Evolutionary conservation across 2,113 vertebrate genomes (phyloP).

Genomic region (Rhipidura dahli): DNA sequence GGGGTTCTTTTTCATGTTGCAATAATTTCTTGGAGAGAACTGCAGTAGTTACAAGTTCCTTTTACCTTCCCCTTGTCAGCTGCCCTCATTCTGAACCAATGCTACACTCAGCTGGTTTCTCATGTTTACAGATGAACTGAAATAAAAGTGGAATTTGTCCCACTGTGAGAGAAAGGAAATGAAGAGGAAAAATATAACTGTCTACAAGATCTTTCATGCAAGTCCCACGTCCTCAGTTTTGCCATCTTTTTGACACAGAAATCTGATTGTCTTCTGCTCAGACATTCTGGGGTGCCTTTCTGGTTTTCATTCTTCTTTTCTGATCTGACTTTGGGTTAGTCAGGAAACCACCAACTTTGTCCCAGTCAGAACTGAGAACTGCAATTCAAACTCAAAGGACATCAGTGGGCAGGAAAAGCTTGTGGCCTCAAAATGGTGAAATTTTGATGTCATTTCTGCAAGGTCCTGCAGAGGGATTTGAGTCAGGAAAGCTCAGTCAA

Average conservation of each 20-base stretch:
- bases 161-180: conserved; percentile 28
- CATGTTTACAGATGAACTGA: conserved; percentile 53
- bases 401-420: background rate
- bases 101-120: background rate
- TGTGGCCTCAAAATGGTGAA: background rate
- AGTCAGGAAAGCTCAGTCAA: background rate
- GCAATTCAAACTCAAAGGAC: background rate
- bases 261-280: conserved; percentile 10
- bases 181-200: background rate
- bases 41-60: background rate
- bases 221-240: conserved; percentile 23
- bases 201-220: conserved; percentile 25
- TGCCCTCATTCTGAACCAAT: conserved; percentile 19
- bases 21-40: background rate
- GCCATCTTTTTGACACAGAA: background rate
- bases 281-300: background rate
- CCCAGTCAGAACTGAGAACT: background rate
- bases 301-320: conserved; percentile 1
- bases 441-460: background rate
- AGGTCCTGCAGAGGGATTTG: background rate
- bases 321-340: background rate
- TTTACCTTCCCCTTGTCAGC: conserved; percentile 34
- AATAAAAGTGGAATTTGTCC: conserved; percentile 49
- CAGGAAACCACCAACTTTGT: background rate
- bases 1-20: background rate